Conservation (phyloP, 2,113 vertebrate species). For the Oophaga pumilio region DNA sequence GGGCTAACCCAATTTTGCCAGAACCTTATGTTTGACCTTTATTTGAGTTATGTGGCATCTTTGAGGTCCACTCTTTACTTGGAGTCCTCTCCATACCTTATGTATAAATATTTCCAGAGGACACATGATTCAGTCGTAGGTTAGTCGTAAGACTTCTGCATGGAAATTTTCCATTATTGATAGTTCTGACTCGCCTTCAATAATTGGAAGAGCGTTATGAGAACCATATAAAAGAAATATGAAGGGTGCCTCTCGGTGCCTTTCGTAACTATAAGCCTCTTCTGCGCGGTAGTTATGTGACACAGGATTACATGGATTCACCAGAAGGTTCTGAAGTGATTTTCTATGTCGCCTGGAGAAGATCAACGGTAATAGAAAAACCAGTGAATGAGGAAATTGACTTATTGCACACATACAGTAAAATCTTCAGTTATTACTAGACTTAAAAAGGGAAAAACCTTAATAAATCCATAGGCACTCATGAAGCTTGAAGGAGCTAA, state of each 20-base stretch:
- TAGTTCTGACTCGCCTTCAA: background rate
- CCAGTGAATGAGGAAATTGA: slow-evolving; percentile 16
- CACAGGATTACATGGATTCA: slow-evolving; percentile 8
- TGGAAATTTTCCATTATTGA: background rate
- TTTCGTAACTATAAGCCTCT: background rate
- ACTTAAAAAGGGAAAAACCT: background rate
- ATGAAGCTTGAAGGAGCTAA: background rate
- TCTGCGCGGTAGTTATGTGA: background rate
- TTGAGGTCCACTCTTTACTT: too few relatives aligned
- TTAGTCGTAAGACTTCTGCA: background rate
- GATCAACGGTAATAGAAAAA: slow-evolving; percentile 5
- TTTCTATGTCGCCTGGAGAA: background rate
- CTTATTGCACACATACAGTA: background rate
- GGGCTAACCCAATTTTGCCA: background rate
- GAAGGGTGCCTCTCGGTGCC: fast-evolving
- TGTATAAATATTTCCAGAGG: background rate
- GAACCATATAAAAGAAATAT: background rate
- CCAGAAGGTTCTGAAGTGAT: background rate
- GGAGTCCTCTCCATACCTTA: background rate
- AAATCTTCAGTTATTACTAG: background rate
- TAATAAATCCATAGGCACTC: slow-evolving; percentile 9
- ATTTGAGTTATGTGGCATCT: background rate
- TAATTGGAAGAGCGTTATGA: background rate
- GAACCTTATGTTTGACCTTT: background rate
- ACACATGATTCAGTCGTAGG: background rate